Base-by-base conservation (phyloP, 2,797 vertebrate species). In the Sebastolobus alascanus region DNA sequence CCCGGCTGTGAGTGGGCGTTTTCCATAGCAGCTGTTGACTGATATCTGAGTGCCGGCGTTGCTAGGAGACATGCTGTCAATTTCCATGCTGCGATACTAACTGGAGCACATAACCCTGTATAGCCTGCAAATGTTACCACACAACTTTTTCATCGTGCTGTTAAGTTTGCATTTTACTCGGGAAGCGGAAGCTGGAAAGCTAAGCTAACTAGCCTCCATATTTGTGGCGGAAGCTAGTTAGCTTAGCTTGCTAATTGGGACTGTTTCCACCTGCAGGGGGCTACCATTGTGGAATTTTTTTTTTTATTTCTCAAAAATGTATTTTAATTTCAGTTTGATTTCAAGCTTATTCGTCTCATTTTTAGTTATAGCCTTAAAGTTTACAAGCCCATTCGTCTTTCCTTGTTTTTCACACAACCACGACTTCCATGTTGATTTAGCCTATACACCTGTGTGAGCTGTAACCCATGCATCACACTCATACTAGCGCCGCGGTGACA, bases 401-500 rank as follows among this genome's bases (percentile, higher is more conserved):
- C 6, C 1, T 73, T 68, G 8, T 65, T 69, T 75, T 60, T 54
- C 18, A 31, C 37, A 8, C 31, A 27, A 3, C 18, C 29, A 0
- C 18, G 13, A 0, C 40, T 16, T 37, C 58, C 18, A 33, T 27
- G 31, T 63, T 76, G 82, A 82, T 80, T 58, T 79, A 76, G 66
- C 75, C 31, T 40, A 75, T 66, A 25, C 69, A 87, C 75, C 79
- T 82, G 82, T 18, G 16, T 35, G 38, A 61, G 65, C 68, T 71
- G 43, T 81, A 79, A 27, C 5, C 20, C 18, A 79, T 88, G 59
- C 63, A 72, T 88, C 86, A 84, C 81, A 4, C 29, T 61, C 65
- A 46, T 9, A 8, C 77, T 4, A 50, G 59, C 25, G 2, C 55
- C 11, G 5, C 25, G 0, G 63, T 58, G 82, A 82, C 79, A 3